phyloP scores from a whole-genome alignment of 2,113 vertebrate species.

The Theristicus caerulescens region DNA sequence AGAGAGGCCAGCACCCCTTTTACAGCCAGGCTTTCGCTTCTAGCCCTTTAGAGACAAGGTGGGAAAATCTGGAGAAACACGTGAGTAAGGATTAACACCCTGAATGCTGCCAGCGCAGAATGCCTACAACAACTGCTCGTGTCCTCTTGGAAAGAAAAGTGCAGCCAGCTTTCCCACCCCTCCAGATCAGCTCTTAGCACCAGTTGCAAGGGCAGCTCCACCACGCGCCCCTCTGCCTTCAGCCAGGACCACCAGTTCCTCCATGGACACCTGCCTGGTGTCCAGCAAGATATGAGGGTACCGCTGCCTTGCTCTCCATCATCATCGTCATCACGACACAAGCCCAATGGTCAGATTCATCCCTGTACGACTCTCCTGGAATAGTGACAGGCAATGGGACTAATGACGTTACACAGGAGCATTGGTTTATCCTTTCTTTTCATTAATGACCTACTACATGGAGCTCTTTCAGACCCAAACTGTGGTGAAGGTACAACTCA shows the following conservation, averaged over 20 bases:
- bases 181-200: neutral
- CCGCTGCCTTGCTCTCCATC: neutral
- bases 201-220: neutral
- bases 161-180: neutral
- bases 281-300: neutral
- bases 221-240: rapidly evolving
- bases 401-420: neutral
- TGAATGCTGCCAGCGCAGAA: neutral
- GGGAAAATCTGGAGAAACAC: neutral
- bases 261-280: neutral
- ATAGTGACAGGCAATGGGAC: rapidly evolving
- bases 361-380: neutral
- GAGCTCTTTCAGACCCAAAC: neutral
- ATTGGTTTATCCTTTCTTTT: neutral
- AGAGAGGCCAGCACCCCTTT: neutral
- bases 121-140: neutral
- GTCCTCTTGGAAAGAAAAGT: neutral
- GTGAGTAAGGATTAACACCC: neutral
- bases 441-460: neutral
- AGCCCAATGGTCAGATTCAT: neutral
- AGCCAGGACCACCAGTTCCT: neutral
- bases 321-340: neutral
- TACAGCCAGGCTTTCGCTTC: neutral
- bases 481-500: neutral
- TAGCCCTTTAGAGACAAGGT: neutral